Base-by-base conservation (phyloP, 2,113 vertebrate genomes). In the Isurus oxyrinchus region DNA sequence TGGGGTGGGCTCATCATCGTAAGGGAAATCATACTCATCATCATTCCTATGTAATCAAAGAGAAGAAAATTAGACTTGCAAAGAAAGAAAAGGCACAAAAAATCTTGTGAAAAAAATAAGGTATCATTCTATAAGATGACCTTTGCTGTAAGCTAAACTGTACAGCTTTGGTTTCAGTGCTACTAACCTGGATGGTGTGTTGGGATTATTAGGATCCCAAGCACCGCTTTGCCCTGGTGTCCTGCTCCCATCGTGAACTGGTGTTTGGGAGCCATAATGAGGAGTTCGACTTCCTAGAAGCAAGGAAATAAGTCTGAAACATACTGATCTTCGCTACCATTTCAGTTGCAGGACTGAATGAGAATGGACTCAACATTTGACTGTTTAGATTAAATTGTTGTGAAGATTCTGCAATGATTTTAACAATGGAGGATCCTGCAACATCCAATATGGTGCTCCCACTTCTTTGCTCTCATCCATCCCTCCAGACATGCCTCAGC, bases 161-260 rank as follows among this genome's bases (percentile, higher is more conserved):
- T 31, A 72, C 27, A 35, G 25, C 23, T 14, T 11, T 44, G 40
- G 27, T 95, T 72, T 53, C 94, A 13, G 14, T 3, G 79, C 53
- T 55, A 55, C 96, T 59, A 96, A 99, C 99, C 99, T 98, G 96
- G 99, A 99, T 0, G 99, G 99, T 0, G 99, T 99, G 97, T 99
- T 99, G 96, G 99, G 99, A 97, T 99, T 99, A 97, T 98, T 99
- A 91, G 99, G 99, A 97, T 99, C 99, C 99, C 99, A 99, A 6
- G 99, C 99, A 0, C 99, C 99, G 4, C 99, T 99, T 97, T 99
- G 99, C 1, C 99, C 99, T 0, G 99, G 99, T 0, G 99, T 99
- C 96, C 99, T 98, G 97, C 99, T 99, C 96, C 99, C 99, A 35
- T 99, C 99, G 40, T 99, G 99, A 97, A 99, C 96, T 0, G 99